These are phyloP conservation scores for Tryphoninae sp. DNA, from an alignment of 2,888 invertebrate species.

Conservation along the genomic window DNA sequence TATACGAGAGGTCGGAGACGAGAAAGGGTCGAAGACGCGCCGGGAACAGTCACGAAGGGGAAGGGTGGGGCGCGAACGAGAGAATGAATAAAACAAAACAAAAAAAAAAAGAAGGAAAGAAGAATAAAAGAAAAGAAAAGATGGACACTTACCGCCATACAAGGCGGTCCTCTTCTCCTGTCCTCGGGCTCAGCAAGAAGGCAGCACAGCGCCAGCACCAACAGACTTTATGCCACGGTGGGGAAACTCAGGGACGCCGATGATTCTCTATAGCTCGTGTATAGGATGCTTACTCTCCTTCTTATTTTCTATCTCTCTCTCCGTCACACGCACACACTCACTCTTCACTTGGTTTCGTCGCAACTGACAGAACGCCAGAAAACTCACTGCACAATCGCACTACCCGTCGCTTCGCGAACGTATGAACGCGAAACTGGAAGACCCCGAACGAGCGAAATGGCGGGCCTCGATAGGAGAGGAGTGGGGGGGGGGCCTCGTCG, in stretches of 20 bases:
- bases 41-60: background rate
- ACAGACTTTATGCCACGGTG: conserved; percentile 6
- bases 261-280: conserved; percentile 1
- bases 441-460: background rate
- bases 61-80: background rate
- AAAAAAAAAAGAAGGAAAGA: conserved; percentile 18
- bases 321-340: background rate
- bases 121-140: conserved; percentile 20
- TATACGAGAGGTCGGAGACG: background rate
- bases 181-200: conserved; percentile 53
- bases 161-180: conserved; percentile 64
- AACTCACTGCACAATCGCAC: background rate
- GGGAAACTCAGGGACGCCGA: background rate
- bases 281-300: conserved; percentile 10
- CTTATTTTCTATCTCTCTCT: background rate
- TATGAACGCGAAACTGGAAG: background rate
- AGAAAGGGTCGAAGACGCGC: conserved; percentile 18
- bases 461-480: conserved; percentile 7
- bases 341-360: conserved; percentile 3
- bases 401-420: too few relatives aligned
- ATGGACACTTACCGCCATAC: conserved; percentile 70
- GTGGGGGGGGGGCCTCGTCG: conserved; percentile 6
- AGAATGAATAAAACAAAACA: conserved; percentile 43
- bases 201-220: conserved; percentile 15
- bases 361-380: background rate